phyloP scores from a whole-genome alignment of 1,140 invertebrate species.

The Stegodyphus dumicola region DNA sequence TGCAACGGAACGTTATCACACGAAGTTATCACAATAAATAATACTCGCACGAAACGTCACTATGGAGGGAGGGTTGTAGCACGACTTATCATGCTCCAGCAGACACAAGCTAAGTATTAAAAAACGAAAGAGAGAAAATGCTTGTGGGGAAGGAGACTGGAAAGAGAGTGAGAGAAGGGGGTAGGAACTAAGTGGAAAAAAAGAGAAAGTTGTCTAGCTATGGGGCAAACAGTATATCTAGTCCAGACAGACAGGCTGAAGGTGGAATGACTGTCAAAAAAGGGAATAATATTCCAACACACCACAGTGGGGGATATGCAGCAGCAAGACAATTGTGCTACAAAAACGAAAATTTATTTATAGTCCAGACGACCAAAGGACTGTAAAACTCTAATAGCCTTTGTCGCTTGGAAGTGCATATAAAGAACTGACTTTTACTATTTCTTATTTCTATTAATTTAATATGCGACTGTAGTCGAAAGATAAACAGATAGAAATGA shows the following conservation, averaged over 20 bases:
- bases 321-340: neutral
- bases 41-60: neutral
- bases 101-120: slow-evolving; percentile 6
- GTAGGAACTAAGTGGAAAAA: neutral
- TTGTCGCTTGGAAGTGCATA: too few species aligned
- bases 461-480: too few species aligned
- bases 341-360: slow-evolving; percentile 4
- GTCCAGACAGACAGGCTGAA: neutral
- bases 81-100: slow-evolving; percentile 51
- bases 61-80: slow-evolving; percentile 5
- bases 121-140: neutral
- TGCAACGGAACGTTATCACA: slow-evolving; percentile 46
- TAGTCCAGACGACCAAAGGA: slow-evolving; percentile 23
- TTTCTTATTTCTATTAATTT: too few species aligned
- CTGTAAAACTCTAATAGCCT: neutral
- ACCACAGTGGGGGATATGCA: slow-evolving; percentile 12
- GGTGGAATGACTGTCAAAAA: neutral
- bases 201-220: slow-evolving; percentile 36
- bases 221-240: slow-evolving; percentile 10
- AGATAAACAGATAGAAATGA: too few species aligned
- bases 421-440: too few species aligned
- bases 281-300: slow-evolving; percentile 17
- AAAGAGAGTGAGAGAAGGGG: neutral
- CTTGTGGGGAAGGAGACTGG: neutral
- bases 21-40: slow-evolving; percentile 52